phyloP scores from a whole-genome alignment of 2,888 invertebrate genomes.

The Polia nebulosa region DNA sequence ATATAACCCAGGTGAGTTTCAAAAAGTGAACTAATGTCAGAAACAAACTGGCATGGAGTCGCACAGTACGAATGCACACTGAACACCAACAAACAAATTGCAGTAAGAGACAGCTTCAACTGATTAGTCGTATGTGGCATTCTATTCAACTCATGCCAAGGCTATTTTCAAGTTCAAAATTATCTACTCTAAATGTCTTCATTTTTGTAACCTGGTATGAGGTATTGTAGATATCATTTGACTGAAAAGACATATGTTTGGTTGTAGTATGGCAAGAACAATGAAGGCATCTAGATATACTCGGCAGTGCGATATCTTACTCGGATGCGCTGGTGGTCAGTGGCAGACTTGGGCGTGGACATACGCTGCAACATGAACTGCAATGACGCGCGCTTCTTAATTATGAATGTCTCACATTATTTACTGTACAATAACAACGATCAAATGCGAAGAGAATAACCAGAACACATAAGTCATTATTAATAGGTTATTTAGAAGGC shows the following conservation, averaged over 20 bases:
- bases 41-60: conserved; percentile 75
- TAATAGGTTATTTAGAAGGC: conserved; percentile 4
- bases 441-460: conserved; percentile 5
- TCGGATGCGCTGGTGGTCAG: conserved; percentile 97
- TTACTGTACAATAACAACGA: conserved; percentile 15
- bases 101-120: conserved; percentile 78
- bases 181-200: conserved; percentile 80
- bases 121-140: conserved; percentile 81
- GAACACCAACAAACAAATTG: conserved; percentile 88
- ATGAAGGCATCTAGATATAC: conserved; percentile 82
- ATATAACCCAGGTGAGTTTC: conserved; percentile 5
- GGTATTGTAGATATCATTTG: conserved; percentile 43
- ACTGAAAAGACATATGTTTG: conserved; percentile 34
- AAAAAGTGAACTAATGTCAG: conserved; percentile 48
- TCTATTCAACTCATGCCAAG: conserved; percentile 83
- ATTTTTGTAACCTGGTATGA: conserved; percentile 65
- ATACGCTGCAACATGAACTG: conserved; percentile 98
- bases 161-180: conserved; percentile 70
- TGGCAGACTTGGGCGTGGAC: conserved; percentile 96
- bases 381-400: conserved; percentile 88
- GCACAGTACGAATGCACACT: conserved; percentile 84
- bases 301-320: conserved; percentile 92
- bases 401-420: conserved; percentile 51
- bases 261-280: conserved; percentile 50
- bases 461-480: background rate